phyloP scores from a whole-genome alignment of 2,888 invertebrate genomes.

The Agriopis marginaria region DNA sequence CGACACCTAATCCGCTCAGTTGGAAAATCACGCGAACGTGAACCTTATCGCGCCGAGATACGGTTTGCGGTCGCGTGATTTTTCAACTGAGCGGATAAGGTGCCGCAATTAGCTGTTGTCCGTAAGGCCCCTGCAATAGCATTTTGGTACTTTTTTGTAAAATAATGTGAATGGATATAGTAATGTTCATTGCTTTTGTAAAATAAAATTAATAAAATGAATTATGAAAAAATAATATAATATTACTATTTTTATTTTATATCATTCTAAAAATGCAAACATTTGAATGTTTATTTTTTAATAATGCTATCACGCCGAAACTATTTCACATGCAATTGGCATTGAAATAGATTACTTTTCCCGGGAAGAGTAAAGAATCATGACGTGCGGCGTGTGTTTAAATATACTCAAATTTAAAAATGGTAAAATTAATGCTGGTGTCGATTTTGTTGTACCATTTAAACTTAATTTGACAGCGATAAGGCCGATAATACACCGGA shows the following conservation, averaged over 20 bases:
- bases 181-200: not conserved
- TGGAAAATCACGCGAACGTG: too few species aligned
- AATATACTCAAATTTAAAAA: not conserved
- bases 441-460: constrained; percentile 1
- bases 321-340: too few species aligned
- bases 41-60: too few species aligned
- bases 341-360: not conserved
- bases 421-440: not conserved
- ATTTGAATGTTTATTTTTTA: too few species aligned
- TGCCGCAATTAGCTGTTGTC: too few species aligned
- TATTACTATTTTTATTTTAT: not conserved
- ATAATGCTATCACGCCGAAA: not conserved
- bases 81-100: too few species aligned
- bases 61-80: too few species aligned
- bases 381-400: not conserved
- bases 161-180: constrained; percentile 5
- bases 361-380: not conserved
- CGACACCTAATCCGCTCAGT: too few species aligned
- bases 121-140: too few species aligned
- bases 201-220: not conserved
- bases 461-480: not conserved
- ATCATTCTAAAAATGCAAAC: too few species aligned
- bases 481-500: too few species aligned
- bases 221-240: not conserved
- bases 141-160: constrained; percentile 21